These are phyloP conservation scores for Diarsia rubi DNA, from an alignment of 2,888 invertebrate genomes.

Conservation along the genomic window DNA sequence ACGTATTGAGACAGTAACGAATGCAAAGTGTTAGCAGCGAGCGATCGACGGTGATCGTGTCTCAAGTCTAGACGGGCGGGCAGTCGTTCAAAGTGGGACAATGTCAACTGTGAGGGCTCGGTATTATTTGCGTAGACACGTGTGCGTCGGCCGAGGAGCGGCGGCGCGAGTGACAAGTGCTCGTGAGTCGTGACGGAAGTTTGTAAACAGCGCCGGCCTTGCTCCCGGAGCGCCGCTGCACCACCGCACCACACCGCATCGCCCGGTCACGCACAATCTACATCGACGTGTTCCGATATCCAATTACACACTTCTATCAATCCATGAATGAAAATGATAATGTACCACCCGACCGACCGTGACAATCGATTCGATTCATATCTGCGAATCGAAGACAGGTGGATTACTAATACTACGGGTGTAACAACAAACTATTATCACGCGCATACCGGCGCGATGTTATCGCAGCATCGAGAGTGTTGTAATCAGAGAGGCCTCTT, in stretches of 20 bases:
- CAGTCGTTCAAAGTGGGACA: conserved; percentile 83
- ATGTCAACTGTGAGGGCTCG: conserved; percentile 88
- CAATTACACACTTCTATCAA: conserved; percentile 78
- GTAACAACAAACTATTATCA: conserved; percentile 74
- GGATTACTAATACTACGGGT: conserved; percentile 73
- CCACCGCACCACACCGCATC: conserved; percentile 57
- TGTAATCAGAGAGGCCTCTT: conserved; percentile 45
- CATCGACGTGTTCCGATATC: conserved; percentile 77
- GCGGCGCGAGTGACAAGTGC: conserved; percentile 84
- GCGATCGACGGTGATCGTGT: conserved; percentile 81
- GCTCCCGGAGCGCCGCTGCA: conserved; percentile 82
- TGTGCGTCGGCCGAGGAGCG: conserved; percentile 76
- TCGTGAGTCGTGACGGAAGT: conserved; percentile 86
- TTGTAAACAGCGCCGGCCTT: conserved; percentile 89
- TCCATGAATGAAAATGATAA: conserved; percentile 84
- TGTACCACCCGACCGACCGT: conserved; percentile 78
- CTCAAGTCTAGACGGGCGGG: conserved; percentile 85
- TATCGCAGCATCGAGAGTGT: conserved; percentile 59
- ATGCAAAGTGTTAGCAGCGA: conserved; percentile 77
- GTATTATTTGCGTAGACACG: conserved; percentile 90
- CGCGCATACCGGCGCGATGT: conserved; percentile 66
- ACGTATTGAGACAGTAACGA: conserved; percentile 69
- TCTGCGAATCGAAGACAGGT: conserved; percentile 75
- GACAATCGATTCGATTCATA: conserved; percentile 79
- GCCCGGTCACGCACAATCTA: conserved; percentile 82